Conservation (phyloP, 2,888 invertebrate species). For the Acronicta psi region DNA sequence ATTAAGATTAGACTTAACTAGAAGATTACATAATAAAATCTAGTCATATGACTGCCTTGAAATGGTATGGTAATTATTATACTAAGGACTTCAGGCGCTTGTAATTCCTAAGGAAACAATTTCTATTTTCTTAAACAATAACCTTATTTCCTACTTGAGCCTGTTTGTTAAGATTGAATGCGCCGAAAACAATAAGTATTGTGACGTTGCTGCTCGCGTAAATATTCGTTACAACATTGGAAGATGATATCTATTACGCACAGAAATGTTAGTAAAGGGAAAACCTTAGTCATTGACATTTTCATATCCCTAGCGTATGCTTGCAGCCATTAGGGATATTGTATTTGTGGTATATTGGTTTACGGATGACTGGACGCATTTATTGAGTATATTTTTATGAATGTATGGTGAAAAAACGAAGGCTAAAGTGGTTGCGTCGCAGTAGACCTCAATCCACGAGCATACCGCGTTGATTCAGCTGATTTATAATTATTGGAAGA, state of each 20-base stretch:
- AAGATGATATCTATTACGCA: slow-evolving; percentile 17
- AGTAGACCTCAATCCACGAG: too few relatives aligned
- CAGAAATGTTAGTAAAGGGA: slow-evolving; percentile 13
- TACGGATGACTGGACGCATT: slow-evolving; percentile 17
- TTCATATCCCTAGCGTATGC: slow-evolving; percentile 32
- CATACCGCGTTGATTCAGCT: too few relatives aligned
- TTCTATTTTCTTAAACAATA: slow-evolving; percentile 15
- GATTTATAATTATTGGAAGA: not conserved
- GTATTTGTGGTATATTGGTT: slow-evolving; percentile 30
- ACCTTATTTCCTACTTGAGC: slow-evolving; percentile 29
- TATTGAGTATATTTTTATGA: not conserved
- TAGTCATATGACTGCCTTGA: slow-evolving; percentile 21
- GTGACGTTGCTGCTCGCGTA: slow-evolving; percentile 17
- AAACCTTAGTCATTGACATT: slow-evolving; percentile 24
- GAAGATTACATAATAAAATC: slow-evolving; percentile 1
- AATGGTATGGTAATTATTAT: slow-evolving; percentile 13
- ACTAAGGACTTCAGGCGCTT: slow-evolving; percentile 4
- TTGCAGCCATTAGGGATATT: slow-evolving; percentile 27
- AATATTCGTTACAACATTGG: slow-evolving; percentile 16
- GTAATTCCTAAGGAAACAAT: slow-evolving; percentile 25
- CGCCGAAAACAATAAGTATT: slow-evolving; percentile 31
- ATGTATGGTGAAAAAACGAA: not conserved
- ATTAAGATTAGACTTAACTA: not conserved
- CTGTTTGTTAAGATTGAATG: slow-evolving; percentile 27
- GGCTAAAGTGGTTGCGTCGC: too few relatives aligned